phyloP scores from a whole-genome alignment of 2,888 invertebrate species.

The Eremobia ochroleuca region DNA sequence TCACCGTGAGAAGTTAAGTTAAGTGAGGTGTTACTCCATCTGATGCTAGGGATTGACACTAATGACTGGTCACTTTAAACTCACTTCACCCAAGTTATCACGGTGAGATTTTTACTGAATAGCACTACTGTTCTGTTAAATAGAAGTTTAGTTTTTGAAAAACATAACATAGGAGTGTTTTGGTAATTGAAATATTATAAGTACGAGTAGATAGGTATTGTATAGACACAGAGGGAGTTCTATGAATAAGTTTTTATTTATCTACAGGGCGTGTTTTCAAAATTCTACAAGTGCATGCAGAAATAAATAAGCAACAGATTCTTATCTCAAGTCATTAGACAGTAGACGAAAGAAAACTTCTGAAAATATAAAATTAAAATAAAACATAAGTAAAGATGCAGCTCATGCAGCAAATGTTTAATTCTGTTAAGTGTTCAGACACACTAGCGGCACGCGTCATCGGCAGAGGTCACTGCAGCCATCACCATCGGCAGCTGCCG shows the following conservation, averaged over 20 bases:
- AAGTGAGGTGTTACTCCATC: too few relatives aligned
- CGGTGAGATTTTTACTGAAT: too few relatives aligned
- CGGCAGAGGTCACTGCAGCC: too few relatives aligned
- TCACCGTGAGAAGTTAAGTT: too few relatives aligned
- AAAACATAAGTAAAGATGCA: not conserved
- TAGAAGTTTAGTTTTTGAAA: not conserved
- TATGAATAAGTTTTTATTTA: constrained; percentile 3
- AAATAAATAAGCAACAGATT: constrained; percentile 29
- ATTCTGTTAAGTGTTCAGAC: not conserved
- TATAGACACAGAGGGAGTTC: not conserved
- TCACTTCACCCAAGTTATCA: too few relatives aligned
- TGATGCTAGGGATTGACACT: too few relatives aligned
- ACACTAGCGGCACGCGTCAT: too few relatives aligned
- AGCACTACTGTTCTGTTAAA: not conserved
- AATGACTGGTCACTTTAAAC: too few relatives aligned
- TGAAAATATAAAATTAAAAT: constrained; percentile 16
- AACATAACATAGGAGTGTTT: too few relatives aligned
- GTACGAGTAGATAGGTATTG: not conserved
- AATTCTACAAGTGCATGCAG: constrained; percentile 46
- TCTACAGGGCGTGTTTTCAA: constrained; percentile 1
- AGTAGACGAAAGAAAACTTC: constrained; percentile 23
- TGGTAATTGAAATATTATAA: not conserved
- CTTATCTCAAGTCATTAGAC: constrained; percentile 24
- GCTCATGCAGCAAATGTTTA: not conserved
- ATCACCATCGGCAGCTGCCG: too few relatives aligned